Evolutionary conservation across 2,797 vertebrate genomes (phyloP).

Genomic region (Monodelphis domestica): DNA sequence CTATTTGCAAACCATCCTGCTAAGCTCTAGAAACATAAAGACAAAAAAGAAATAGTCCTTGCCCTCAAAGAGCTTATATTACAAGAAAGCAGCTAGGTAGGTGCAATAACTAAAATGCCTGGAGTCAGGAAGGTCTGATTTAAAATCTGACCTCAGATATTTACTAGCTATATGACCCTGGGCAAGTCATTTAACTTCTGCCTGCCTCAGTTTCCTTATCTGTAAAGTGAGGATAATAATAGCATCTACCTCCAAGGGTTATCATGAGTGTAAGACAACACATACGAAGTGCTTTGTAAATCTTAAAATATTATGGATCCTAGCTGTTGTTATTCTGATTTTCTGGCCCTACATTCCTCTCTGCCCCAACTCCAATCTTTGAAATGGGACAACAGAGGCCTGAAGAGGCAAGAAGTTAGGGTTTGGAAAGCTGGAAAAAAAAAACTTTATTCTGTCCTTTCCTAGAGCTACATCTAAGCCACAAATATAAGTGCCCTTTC

Average conservation of each 20-base stretch:
- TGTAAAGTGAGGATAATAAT: neutral
- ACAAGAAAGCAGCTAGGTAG: neutral
- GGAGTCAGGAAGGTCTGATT: neutral
- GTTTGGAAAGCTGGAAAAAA: neutral
- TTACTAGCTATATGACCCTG: neutral
- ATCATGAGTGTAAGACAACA: too few relatives aligned
- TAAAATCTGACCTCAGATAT: neutral
- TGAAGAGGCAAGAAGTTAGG: neutral
- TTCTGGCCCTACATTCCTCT: neutral
- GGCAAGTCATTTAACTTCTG: neutral
- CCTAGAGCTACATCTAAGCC: neutral
- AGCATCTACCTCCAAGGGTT: too few relatives aligned
- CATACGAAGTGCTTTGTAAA: too few relatives aligned
- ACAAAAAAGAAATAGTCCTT: neutral
- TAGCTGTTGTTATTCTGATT: too few relatives aligned
- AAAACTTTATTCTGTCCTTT: neutral
- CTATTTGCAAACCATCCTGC: neutral
- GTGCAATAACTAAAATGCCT: neutral
- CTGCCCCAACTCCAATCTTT: slow-evolving; percentile 10
- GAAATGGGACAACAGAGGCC: slow-evolving; percentile 5
- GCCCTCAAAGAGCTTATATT: neutral
- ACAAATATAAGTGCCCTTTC: neutral
- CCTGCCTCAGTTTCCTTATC: neutral
- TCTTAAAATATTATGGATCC: too few relatives aligned
- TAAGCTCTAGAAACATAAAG: neutral